Base-by-base conservation (phyloP, 2,888 invertebrate genomes). In the Icerya purchasi region DNA sequence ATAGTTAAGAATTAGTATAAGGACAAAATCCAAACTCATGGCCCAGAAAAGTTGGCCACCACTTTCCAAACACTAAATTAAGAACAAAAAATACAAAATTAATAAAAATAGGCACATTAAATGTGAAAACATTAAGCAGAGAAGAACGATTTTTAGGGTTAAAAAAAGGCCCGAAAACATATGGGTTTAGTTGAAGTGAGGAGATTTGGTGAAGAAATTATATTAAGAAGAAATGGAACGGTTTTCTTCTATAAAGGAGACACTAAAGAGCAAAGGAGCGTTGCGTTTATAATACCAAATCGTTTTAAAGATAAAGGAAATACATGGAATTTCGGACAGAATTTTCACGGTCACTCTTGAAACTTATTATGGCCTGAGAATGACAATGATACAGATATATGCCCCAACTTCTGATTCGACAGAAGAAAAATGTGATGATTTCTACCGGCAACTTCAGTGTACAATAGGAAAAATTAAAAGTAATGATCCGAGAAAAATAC, bases 11-110 rank as follows among this genome's bases (percentile, higher is more conserved):
- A 36, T 36, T 36, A 56, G 20, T 18, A 57, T 57, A 21, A 19
- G 10, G 22, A 56, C n/a, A 19, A 57, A 54, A 55, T 55, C 5
- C 19, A 57, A 50, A 52, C 5, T 21, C 52, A 57, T 20, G 55
- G 22, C 51, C 20, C 19, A 57, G 36, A 36, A 36, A 36, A 36
- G 36, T 36, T 36, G 36, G 36, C 36, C 36, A 36, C 36, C 36
- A 36, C 36, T 14, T 36, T 36, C 36, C 36, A 14, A 8, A 36
- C 14, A 36, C 36, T 36, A 36, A 36, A 36, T 36, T 5, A 14
- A 36, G 14, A 8, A 36, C 14, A 36, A 36, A 36, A 36, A 36
- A 36, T 36, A 36, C 5, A 14, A 8, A 36, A 36, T 8, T 36
- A 14, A 36, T 36, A 36, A 36, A 36, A 36, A 36, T 36, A 36